phyloP scores from a whole-genome alignment of 2,113 vertebrate genomes.

The Hyaena hyaena region DNA sequence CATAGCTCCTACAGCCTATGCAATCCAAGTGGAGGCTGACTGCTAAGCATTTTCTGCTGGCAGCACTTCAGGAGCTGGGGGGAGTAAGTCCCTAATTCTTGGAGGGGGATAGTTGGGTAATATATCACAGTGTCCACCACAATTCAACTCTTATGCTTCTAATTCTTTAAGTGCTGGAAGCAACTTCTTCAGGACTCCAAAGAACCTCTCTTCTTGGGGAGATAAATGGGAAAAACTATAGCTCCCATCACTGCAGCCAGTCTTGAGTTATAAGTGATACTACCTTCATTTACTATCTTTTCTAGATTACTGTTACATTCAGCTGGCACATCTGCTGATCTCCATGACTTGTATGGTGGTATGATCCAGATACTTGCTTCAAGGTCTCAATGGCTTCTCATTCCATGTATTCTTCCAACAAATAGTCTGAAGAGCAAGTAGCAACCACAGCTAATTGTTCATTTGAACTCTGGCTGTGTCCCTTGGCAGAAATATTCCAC shows the following conservation, averaged over 20 bases:
- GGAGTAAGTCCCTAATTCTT: neutral
- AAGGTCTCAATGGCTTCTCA: neutral
- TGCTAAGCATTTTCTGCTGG: neutral
- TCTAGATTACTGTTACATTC: neutral
- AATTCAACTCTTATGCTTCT: neutral
- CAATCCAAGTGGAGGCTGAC: neutral
- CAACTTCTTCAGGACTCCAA: neutral
- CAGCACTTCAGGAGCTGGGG: neutral
- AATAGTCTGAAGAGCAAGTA: neutral
- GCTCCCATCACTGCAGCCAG: neutral
- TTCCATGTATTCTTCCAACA: neutral
- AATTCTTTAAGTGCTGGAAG: conserved; percentile 4
- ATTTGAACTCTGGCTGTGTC: neutral
- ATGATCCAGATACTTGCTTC: neutral
- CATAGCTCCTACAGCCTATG: neutral
- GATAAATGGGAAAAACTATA: neutral
- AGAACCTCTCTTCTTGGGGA: neutral
- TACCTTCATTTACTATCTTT: neutral
- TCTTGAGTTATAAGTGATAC: neutral
- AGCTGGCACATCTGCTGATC: neutral
- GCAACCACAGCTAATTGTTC: neutral
- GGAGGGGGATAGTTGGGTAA: neutral
- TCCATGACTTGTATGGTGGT: neutral
- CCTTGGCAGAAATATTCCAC: neutral
- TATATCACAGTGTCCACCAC: neutral